A percentile compares a stretch with the other conserved stretches of the same genome.
Conservation (phyloP, 1,140 invertebrate species). For the Idris sp. region DNA sequence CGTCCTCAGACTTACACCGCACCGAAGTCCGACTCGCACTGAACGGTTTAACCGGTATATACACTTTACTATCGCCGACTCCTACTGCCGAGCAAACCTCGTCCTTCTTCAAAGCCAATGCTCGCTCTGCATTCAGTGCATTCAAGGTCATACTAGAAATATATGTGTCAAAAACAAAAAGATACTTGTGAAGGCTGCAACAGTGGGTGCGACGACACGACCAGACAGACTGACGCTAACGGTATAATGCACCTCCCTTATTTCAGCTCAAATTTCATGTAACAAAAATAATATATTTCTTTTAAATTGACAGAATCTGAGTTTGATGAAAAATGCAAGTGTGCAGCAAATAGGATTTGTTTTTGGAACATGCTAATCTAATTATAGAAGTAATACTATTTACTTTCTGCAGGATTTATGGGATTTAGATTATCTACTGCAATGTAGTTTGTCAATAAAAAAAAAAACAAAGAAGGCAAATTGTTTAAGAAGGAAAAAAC, state of each 20-base stretch:
- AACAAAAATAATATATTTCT: no score
- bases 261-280: no score
- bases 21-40: constrained; percentile 70
- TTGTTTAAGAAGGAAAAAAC: no score
- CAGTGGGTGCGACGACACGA: constrained; percentile 27
- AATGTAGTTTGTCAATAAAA: no score
- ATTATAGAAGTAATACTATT: no score
- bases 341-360: no score
- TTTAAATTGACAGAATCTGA: no score
- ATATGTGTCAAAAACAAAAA: constrained; percentile 65
- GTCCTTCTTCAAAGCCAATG: constrained; percentile 65
- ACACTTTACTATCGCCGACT: constrained; percentile 33
- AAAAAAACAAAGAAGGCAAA: no score
- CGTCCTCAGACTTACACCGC: constrained; percentile 64
- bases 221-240: constrained; percentile 29
- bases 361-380: no score
- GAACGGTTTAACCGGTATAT: constrained; percentile 61
- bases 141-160: constrained; percentile 68
- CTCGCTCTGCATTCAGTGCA: constrained; percentile 59
- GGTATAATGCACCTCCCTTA: constrained; percentile 27
- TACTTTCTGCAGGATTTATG: no score
- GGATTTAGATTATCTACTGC: no score
- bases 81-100: constrained; percentile 56
- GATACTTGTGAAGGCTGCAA: constrained; percentile 20
- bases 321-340: no score